Evolutionary conservation across 2,888 invertebrate genomes (phyloP), one percentile per base, ranked within the genome.

Genomic region (Phrixothrix hirtus): DNA sequence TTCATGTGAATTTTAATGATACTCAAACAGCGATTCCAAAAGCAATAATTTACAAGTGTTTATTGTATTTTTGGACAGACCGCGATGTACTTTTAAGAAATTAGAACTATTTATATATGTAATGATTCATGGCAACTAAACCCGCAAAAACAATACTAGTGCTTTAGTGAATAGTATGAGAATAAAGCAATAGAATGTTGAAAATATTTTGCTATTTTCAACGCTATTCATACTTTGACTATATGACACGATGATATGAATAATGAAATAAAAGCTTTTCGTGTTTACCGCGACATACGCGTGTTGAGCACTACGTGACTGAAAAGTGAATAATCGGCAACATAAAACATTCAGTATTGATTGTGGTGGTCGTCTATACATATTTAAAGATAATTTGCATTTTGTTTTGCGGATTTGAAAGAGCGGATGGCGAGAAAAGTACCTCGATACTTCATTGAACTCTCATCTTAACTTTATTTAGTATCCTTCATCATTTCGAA

Each of bases 261-360:
- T 71, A 70, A 67, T 67, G 68, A 70, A 69, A 63, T 58, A 70
- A 71, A 68, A 66, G 69, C 67, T 72, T 71, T 70, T 59, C 71
- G 65, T 72, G 72, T 69, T 69, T 63, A 60, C 60, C 61, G 61
- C 63, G 55, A 65, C 65, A 62, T 61, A 62, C 52, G 59, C 61
- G 58, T 59, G 63, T 61, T 60, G 60, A 57, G 65, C 64, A 64
- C n/a, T 30, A 47, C 68, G 68, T 69, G 68, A 67, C 67, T 63
- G 42, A 36, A 34, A 25, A 27, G 37, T 32, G 14, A 47, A 25
- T 17, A 32, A 39, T 47, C 47, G 21, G 21, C 3, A 21, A 21
- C 21, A 21, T 7, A 7, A 21, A 3, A 21, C 21, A 21, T 21
- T 21, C 21, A 7, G 3, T 21, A 7, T 21, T 21, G 3, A 21